Conservation (phyloP, 1,140 invertebrate genomes). For the Leptestheria dahalacensis region DNA sequence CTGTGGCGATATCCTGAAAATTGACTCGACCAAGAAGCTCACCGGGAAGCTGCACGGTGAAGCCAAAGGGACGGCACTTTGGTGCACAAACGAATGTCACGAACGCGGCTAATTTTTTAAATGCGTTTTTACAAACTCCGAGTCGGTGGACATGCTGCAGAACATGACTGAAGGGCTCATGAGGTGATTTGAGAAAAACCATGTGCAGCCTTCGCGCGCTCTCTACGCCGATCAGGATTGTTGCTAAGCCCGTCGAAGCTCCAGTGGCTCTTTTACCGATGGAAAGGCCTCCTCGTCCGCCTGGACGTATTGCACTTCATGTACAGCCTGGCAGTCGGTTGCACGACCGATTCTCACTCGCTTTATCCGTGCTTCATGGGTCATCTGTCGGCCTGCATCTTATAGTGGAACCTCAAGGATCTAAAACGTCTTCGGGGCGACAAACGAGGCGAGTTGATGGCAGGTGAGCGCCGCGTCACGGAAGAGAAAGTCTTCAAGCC, state of each 20-base stretch:
- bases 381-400: neutral
- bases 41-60: neutral
- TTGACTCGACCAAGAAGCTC: neutral
- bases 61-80: neutral
- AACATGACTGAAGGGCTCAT: neutral
- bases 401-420: slow-evolving; percentile 7
- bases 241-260: neutral
- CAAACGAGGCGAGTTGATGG: neutral
- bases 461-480: neutral
- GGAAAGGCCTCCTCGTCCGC: neutral
- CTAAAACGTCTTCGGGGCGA: neutral
- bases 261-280: neutral
- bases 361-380: slow-evolving; percentile 4
- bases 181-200: neutral
- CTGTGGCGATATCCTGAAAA: neutral
- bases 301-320: slow-evolving; percentile 10
- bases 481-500: neutral
- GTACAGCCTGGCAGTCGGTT: neutral
- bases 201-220: neutral
- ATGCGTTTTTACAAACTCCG: slow-evolving; percentile 1
- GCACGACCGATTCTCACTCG: slow-evolving; percentile 9
- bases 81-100: neutral
- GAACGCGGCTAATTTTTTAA: slow-evolving; percentile 4
- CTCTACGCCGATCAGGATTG: slow-evolving; percentile 12
- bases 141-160: neutral